These are phyloP conservation scores for Drosophila gaucha DNA, from an alignment of 2,888 invertebrate genomes.

Conservation along the genomic window DNA sequence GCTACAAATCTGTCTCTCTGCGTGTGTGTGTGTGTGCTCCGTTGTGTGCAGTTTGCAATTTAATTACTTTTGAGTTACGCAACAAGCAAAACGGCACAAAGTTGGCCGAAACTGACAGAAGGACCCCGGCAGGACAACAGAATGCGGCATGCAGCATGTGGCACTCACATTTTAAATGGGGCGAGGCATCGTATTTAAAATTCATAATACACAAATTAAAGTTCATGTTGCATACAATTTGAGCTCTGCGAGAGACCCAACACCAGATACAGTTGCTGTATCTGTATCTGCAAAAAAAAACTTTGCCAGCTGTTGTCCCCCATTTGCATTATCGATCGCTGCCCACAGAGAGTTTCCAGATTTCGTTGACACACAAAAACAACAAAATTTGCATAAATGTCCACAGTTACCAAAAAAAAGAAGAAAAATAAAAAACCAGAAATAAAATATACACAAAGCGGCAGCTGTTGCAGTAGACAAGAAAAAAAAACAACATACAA, in stretches of 20 bases:
- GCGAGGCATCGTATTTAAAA: constrained; percentile 34
- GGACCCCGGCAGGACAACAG: constrained; percentile 29
- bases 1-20: constrained; percentile 10
- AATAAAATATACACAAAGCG: constrained; percentile 33
- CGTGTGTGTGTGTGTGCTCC: not conserved
- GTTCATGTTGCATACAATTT: constrained; percentile 39
- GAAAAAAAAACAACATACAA: constrained; percentile 8
- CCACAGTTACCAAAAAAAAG: constrained; percentile 38
- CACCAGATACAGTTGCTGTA: constrained; percentile 24
- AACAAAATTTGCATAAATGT: constrained; percentile 69
- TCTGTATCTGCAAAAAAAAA: constrained; percentile 5
- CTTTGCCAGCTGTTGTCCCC: constrained; percentile 41
- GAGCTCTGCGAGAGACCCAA: constrained; percentile 7
- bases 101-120: constrained; percentile 50
- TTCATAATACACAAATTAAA: constrained; percentile 72
- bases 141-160: not conserved
- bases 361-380: constrained; percentile 65
- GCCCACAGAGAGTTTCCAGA: constrained; percentile 21
- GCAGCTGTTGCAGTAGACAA: constrained; percentile 43
- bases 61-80: constrained; percentile 76
- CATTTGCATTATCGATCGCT: constrained; percentile 68
- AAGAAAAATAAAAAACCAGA: constrained; percentile 17
- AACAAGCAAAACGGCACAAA: constrained; percentile 61
- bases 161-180: constrained; percentile 21
- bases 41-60: constrained; percentile 69